Base-by-base conservation (phyloP, 35 echinoderm and acorn worm genomes). In the Apostichopus japonicus region DNA sequence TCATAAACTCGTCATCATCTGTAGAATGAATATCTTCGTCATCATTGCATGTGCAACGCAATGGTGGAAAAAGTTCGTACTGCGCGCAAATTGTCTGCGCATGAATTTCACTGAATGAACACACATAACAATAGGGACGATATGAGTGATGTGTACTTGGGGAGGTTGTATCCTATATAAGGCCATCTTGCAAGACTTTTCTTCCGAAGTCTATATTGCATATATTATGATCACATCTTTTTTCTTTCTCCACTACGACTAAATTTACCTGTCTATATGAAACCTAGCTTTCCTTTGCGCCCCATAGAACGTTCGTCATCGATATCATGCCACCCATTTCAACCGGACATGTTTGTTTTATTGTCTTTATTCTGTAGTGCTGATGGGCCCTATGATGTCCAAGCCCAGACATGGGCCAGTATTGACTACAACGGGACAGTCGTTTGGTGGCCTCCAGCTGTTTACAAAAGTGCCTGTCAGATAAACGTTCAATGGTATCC, bases 401-500 rank as follows among this genome's bases (percentile, higher is more conserved):
- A 93, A 59, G 94, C 95, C 53, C 21, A 63, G 53, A 91, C 94
- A 53, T 96, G 93, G 93, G 97, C 95, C 21, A 95, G 84, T n/a
- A 91, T 99, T 1, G 70, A 92, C 19, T 93, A 95, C 87, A 95
- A 95, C 51, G 97, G 97, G 4, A 95, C 92, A 19, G 97, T 99
- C 24, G 80, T 87, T 15, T 99, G 97, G 97, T 96, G 93, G 24
- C 97, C 97, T 6, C 97, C 97, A 24, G 86, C 84, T 2, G 92
- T 99, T 54, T 99, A 96, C 84, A 96, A 96, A 77, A 99, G 97
- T 87, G 92, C 97, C 0, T 99, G 97, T 92, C 52, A 89, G 16
- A 99, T 99, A 77, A 93, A 99, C 72, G 95, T 99, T 22, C 87
- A 86, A 63, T 96, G 92, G 91, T 99, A 96, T 80, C 97, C 97